phyloP scores from a whole-genome alignment of 2,888 invertebrate genomes.

The Drosophila gaucha region DNA sequence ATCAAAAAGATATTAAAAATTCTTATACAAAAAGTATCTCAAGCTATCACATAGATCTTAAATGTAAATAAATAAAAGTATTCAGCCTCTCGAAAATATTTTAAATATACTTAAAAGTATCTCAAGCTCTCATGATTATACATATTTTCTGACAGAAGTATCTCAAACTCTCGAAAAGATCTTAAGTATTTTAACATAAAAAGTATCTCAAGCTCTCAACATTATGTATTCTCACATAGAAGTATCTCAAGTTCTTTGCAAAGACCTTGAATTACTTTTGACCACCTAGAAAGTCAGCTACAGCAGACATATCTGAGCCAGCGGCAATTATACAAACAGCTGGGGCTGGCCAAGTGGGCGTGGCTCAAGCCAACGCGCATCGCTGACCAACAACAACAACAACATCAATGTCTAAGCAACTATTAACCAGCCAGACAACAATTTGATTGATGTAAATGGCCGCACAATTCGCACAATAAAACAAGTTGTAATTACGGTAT shows the following conservation, averaged over 20 bases:
- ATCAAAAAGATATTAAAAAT: background rate
- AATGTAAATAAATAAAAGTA: background rate
- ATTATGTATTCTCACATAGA: background rate
- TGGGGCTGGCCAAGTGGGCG: constrained; percentile 24
- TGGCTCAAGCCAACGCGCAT: constrained; percentile 37
- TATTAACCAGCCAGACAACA: constrained; percentile 16
- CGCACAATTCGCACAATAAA: constrained; percentile 73
- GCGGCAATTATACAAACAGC: constrained; percentile 10
- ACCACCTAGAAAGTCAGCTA: constrained; percentile 4
- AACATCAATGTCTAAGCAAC: constrained; percentile 10
- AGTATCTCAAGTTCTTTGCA: background rate
- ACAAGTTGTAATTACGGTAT: constrained; percentile 68
- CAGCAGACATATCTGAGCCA: constrained; percentile 5
- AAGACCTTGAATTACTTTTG: constrained; percentile 6
- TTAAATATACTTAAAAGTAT: background rate
- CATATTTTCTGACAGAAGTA: too few species aligned
- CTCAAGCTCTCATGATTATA: too few species aligned
- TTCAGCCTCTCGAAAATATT: background rate
- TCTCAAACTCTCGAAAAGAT: background rate
- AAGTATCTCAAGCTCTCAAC: background rate
- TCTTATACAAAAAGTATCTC: background rate
- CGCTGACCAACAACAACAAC: constrained; percentile 37
- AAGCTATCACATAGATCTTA: too few species aligned
- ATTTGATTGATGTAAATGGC: constrained; percentile 74
- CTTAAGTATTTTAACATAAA: background rate